Percentiles rank a stretch among this genome's conserved stretches.
Conservation (phyloP, 2,113 vertebrate species). For the Capricornis sumatraensis region DNA sequence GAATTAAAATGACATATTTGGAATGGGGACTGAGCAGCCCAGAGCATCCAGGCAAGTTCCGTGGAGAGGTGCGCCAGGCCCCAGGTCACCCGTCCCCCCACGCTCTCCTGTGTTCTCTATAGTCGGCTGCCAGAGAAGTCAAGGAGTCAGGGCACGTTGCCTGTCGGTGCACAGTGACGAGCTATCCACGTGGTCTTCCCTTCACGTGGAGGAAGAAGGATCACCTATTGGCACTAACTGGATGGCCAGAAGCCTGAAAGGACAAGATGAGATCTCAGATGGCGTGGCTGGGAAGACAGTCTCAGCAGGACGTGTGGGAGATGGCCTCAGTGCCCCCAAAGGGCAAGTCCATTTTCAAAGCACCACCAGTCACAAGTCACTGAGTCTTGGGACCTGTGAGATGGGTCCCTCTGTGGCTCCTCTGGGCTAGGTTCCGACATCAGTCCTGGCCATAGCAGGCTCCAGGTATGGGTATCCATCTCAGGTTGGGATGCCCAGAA, state of each 20-base stretch:
- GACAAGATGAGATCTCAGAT: neutral
- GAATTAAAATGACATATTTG: neutral
- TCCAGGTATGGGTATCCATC: neutral
- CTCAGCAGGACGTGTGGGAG: neutral
- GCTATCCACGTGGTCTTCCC: neutral
- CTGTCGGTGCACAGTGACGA: neutral
- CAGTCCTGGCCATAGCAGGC: neutral
- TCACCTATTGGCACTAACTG: rapidly evolving
- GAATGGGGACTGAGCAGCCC: neutral
- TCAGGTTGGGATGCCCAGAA: neutral
- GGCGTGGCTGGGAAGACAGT: neutral
- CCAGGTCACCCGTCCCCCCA: neutral
- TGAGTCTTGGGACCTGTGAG: neutral
- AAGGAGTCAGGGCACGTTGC: neutral
- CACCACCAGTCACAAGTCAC: neutral
- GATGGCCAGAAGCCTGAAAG: neutral
- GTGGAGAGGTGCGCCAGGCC: neutral
- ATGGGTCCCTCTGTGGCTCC: neutral
- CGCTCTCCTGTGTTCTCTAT: too few relatives aligned
- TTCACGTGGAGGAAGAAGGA: neutral
- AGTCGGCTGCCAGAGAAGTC: neutral
- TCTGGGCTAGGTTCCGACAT: neutral
- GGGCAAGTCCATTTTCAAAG: neutral
- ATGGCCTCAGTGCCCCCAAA: too few relatives aligned
- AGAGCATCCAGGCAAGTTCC: neutral